A percentile compares a stretch with the other conserved stretches of the same genome.
These are phyloP conservation scores for Epinotia demarniana DNA, from an alignment of 2,888 invertebrate species.

Conservation along the genomic window DNA sequence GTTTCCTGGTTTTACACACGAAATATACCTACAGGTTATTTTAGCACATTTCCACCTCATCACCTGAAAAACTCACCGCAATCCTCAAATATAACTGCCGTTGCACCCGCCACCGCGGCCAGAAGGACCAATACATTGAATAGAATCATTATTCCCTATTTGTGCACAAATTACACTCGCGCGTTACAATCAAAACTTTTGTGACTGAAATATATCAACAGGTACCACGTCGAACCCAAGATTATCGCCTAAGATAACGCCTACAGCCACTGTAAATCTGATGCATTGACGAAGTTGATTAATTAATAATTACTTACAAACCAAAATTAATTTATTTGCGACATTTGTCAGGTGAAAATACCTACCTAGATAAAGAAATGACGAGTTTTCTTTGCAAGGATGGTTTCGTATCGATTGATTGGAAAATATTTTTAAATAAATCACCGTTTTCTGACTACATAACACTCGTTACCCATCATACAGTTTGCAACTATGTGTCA, in stretches of 20 bases:
- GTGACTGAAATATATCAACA: conserved; percentile 53
- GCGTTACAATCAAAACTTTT: conserved; percentile 54
- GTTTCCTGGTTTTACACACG: too few species aligned
- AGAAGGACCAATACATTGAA: conserved; percentile 55
- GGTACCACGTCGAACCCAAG: conserved; percentile 48
- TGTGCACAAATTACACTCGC: conserved; percentile 44
- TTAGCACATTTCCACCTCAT: not conserved
- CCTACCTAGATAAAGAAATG: conserved; percentile 1
- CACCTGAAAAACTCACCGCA: conserved; percentile 65
- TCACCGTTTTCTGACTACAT: too few species aligned
- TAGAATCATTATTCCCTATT: conserved; percentile 56
- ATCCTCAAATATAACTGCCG: conserved; percentile 70
- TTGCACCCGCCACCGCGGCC: conserved; percentile 51
- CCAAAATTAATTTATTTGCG: conserved; percentile 10
- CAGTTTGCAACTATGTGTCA: too few species aligned
- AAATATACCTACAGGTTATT: not conserved
- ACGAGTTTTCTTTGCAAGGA: not conserved
- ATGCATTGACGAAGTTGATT: conserved; percentile 57
- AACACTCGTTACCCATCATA: too few species aligned
- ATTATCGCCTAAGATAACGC: conserved; percentile 70
- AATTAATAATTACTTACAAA: conserved; percentile 50
- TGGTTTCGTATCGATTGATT: too few species aligned
- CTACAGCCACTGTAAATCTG: conserved; percentile 50
- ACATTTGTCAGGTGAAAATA: conserved; percentile 17
- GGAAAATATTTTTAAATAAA: too few species aligned